These are phyloP conservation scores for Crocuta crocuta DNA, from an alignment of 2,113 vertebrate species.

Conservation along the genomic window DNA sequence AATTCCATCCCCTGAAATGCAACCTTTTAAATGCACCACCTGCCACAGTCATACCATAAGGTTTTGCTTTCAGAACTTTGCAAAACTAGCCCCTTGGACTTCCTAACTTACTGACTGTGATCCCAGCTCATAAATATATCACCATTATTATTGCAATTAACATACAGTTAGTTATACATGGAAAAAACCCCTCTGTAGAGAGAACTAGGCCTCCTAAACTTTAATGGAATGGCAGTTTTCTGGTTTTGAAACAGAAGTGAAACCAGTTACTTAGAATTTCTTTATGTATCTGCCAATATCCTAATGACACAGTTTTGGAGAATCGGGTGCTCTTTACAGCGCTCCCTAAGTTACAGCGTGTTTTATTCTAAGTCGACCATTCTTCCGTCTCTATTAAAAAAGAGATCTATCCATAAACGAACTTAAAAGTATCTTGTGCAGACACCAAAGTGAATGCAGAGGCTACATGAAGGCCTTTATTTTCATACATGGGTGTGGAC, in stretches of 20 bases:
- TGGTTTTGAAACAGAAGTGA: slow-evolving; percentile 61
- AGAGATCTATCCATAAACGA: neutral
- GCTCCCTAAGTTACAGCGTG: slow-evolving; percentile 64
- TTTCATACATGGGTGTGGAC: neutral
- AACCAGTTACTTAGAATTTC: slow-evolving; percentile 42
- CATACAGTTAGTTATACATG: neutral
- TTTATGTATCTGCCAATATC: slow-evolving; percentile 66
- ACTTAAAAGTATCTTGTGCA: neutral
- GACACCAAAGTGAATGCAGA: neutral
- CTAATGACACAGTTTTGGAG: slow-evolving; percentile 55
- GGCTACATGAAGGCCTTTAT: neutral
- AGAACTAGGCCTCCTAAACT: neutral
- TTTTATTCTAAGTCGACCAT: slow-evolving; percentile 47
- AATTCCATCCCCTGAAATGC: neutral
- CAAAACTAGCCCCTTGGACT: neutral
- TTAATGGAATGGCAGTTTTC: neutral
- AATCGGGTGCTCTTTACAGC: slow-evolving; percentile 52
- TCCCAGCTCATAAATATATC: neutral
- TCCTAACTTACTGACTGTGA: neutral
- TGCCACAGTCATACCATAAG: neutral
- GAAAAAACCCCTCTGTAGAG: neutral
- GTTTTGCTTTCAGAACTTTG: slow-evolving; percentile 44
- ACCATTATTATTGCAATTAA: neutral
- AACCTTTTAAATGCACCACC: neutral
- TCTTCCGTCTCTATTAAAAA: slow-evolving; percentile 26